Evolutionary conservation across 2,797 vertebrate genomes (phyloP), one percentile per base, ranked within the genome.

Genomic region (Serranus cabrilla): DNA sequence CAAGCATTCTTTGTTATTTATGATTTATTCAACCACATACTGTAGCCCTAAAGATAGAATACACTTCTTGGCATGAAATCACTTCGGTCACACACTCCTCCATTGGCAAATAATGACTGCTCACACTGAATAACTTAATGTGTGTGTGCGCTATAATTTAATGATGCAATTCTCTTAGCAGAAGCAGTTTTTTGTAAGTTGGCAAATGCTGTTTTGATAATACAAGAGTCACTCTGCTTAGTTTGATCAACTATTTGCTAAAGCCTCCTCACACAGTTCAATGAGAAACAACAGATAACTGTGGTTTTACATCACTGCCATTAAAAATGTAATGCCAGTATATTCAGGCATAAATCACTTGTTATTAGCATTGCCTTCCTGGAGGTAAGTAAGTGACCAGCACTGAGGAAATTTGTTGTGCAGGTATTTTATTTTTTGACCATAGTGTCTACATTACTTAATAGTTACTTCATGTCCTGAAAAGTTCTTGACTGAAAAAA

Each of bases 391-490:
- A 18, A 75, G 57, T 43, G 51, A 84, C 34, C 18, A 37, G 73
- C 60, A 51, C 54, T 67, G 74, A 81, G 52, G 40, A 81, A 37
- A 51, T 51, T 12, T 46, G 51, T 82, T 80, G 61, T 70, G 67
- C 70, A 83, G 40, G 55, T 63, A 25, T 69, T 81, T 71, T 25
- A 71, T 74, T 83, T n/a, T 76, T 39, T 34, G 0, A 78, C 64
- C 63, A 71, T 42, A 50, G 39, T 63, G 59, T 78, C 63, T 37
- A 65, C 73, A 75, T 45, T 57, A 61, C 17, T 70, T 25, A 47
- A 42, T 50, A 61, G 72, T 79, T 50, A 49, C 57, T 67, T 75
- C 4, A 54, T 49, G 27, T 81, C 83, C 83, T 86, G 73, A 87
- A 84, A 62, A 73, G 71, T 66, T 57, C 51, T 76, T 42, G 47